Evolutionary conservation across 2,888 invertebrate species (phyloP).

Genomic region (Phragmatobia fuliginosa): DNA sequence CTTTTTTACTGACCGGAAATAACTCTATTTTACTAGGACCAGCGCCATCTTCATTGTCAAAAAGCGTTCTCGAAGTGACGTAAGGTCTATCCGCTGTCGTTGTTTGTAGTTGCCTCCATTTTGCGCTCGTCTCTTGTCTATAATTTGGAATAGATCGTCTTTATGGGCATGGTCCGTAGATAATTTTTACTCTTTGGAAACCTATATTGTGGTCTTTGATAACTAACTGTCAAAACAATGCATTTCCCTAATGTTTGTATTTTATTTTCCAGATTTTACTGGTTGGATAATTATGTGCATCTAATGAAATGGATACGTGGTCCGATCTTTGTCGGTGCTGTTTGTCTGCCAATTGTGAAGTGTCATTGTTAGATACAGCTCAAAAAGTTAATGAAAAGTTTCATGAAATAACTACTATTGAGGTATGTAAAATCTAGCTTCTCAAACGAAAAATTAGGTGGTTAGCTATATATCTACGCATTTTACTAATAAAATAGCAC

Average conservation of each 20-base stretch:
- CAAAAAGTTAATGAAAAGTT: slow-evolving; percentile 74
- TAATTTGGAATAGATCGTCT: slow-evolving; percentile 82
- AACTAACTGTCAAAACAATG: slow-evolving; percentile 79
- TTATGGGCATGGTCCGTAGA: slow-evolving; percentile 86
- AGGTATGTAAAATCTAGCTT: slow-evolving; percentile 59
- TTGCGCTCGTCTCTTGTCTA: slow-evolving; percentile 82
- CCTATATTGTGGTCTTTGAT: slow-evolving; percentile 76
- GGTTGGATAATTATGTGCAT: slow-evolving; percentile 67
- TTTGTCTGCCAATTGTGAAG: slow-evolving; percentile 74
- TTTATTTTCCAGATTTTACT: slow-evolving; percentile 72
- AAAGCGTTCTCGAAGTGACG: slow-evolving; percentile 39
- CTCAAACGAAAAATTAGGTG: background rate
- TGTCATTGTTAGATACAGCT: slow-evolving; percentile 74
- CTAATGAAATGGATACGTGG: slow-evolving; percentile 80
- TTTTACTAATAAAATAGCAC: slow-evolving; percentile 21
- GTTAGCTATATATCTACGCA: background rate
- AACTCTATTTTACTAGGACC: background rate
- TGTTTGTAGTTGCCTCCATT: slow-evolving; percentile 69
- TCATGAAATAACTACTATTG: slow-evolving; percentile 75
- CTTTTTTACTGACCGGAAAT: slow-evolving; percentile 26
- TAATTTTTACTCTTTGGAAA: slow-evolving; percentile 85
- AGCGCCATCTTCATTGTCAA: slow-evolving; percentile 38
- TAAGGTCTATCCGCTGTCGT: slow-evolving; percentile 49
- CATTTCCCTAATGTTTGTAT: slow-evolving; percentile 57
- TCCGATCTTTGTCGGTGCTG: slow-evolving; percentile 81